A percentile compares a stretch with the other conserved stretches of the same genome.
These are phyloP conservation scores for Scaptomyza graminum DNA, from an alignment of 1,140 invertebrate species.

Conservation along the genomic window DNA sequence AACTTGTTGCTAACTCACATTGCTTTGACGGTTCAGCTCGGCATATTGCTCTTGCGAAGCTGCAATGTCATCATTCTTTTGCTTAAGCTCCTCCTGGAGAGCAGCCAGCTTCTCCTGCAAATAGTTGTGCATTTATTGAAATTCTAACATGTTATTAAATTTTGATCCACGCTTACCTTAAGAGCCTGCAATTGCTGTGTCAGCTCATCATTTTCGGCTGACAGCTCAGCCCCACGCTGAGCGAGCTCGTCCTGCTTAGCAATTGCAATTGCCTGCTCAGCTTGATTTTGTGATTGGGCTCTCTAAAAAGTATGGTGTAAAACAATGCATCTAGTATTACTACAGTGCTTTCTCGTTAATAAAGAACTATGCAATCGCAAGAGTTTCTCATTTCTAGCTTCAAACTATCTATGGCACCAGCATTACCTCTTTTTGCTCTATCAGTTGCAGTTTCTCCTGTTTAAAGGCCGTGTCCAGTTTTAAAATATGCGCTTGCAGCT, in stretches of 20 bases:
- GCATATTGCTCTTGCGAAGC: neutral
- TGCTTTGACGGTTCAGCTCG: slow-evolving; percentile 1
- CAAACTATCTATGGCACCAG: no score
- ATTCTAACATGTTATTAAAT: neutral
- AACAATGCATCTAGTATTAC: neutral
- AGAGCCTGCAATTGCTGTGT: neutral
- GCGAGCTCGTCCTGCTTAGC: neutral
- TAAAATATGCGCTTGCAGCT: neutral
- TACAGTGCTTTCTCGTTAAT: neutral
- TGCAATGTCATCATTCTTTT: neutral
- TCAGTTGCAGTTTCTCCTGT: neutral
- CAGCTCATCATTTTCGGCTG: neutral
- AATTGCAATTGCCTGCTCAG: neutral
- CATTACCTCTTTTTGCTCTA: neutral
- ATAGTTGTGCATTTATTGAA: neutral
- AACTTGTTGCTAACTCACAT: slow-evolving; percentile 4
- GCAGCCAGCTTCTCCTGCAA: neutral
- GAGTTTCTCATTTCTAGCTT: no score
- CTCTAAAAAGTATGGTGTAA: neutral
- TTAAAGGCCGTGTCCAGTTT: neutral
- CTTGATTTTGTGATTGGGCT: neutral
- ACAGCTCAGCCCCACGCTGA: neutral
- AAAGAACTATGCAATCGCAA: neutral
- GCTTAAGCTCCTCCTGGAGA: neutral
- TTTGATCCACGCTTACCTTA: neutral